A percentile compares a stretch with the other conserved stretches of the same genome.
Conservation (phyloP, 1,140 invertebrate species). For the Trachelipus rathkii region DNA sequence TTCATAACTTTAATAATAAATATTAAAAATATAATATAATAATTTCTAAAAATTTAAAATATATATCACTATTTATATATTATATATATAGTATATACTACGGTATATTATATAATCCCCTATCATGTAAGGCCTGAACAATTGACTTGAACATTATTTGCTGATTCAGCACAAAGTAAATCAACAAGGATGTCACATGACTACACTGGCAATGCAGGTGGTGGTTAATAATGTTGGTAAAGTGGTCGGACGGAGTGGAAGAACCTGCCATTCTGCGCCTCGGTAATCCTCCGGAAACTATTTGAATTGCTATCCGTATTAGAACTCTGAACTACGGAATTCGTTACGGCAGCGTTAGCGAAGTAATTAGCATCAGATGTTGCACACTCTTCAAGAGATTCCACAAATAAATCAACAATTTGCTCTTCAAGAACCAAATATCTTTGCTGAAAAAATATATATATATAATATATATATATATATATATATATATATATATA, state of each 20-base stretch:
- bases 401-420: conserved; percentile 82
- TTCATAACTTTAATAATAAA: no score
- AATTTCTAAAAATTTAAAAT: conserved; percentile 87
- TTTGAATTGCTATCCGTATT: conserved; percentile 47
- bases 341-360: neutral
- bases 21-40: no score
- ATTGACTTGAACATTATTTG: conserved; percentile 90
- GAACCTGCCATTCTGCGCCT: conserved; percentile 57
- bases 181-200: conserved; percentile 88
- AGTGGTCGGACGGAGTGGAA: conserved; percentile 71
- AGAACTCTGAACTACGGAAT: conserved; percentile 49
- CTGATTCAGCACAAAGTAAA: conserved; percentile 92
- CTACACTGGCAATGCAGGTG: conserved; percentile 36
- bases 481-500: neutral
- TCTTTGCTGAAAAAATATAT: conserved; percentile 62
- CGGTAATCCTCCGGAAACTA: conserved; percentile 51
- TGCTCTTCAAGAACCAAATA: conserved; percentile 88
- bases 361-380: neutral
- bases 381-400: conserved; percentile 54
- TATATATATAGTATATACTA: conserved; percentile 27
- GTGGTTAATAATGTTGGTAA: conserved; percentile 53
- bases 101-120: conserved; percentile 56
- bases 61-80: conserved; percentile 60
- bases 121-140: conserved; percentile 80
- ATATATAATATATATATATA: conserved; percentile 47